A percentile compares a stretch with the other conserved stretches of the same genome.
These are phyloP conservation scores for Eulemur rufifrons DNA, from an alignment of 2,113 vertebrate species.

Conservation along the genomic window DNA sequence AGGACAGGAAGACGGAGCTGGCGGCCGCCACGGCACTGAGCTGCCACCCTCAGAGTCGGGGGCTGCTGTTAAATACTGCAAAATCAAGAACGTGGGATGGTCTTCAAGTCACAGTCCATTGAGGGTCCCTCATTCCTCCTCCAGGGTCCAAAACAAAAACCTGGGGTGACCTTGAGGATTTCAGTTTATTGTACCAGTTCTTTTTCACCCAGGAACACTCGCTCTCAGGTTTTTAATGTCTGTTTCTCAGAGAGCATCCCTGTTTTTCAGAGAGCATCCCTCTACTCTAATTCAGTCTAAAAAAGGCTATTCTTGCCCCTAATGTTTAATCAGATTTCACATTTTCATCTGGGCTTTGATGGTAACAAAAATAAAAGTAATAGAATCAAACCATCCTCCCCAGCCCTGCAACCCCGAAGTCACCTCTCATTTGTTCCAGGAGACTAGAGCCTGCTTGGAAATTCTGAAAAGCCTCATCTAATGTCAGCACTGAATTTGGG, in stretches of 20 bases:
- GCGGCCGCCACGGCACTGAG: not conserved
- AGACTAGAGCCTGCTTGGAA: not conserved
- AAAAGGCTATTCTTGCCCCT: not conserved
- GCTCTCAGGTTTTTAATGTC: not conserved
- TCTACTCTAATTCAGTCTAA: not conserved
- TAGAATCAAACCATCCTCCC: not conserved
- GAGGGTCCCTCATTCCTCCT: not conserved
- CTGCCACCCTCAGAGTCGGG: not conserved
- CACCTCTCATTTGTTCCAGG: not conserved
- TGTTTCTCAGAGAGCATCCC: not conserved
- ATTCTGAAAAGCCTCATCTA: not conserved
- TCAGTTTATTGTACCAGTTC: rapidly evolving
- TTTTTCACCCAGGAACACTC: not conserved
- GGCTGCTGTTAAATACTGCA: not conserved
- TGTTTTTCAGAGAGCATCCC: not conserved
- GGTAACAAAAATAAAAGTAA: not conserved
- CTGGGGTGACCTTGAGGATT: not conserved
- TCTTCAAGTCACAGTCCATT: not conserved
- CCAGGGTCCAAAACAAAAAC: not conserved
- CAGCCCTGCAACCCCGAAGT: too few species aligned
- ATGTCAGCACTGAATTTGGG: not conserved
- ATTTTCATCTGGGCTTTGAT: not conserved
- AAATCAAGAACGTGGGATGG: not conserved
- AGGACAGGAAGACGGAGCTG: not conserved
- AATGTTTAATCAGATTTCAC: not conserved